Evolutionary conservation across 1,140 invertebrate species (phyloP).

Genomic region (Drosophila bocki): DNA sequence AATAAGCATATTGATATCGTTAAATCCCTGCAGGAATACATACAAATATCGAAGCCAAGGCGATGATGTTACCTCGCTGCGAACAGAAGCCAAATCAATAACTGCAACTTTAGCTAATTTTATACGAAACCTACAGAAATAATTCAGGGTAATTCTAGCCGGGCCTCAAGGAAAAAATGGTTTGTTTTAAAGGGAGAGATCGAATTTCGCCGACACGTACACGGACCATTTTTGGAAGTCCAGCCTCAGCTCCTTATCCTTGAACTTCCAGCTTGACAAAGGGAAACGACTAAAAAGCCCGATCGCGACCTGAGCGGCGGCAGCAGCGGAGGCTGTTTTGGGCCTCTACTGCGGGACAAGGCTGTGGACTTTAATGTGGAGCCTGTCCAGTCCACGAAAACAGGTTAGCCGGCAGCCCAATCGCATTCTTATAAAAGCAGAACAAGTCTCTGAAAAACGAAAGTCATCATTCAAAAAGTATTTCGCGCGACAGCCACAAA

Average conservation of each 20-base stretch:
- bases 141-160: slow-evolving; percentile 64
- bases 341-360: slow-evolving; percentile 34
- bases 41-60: slow-evolving; percentile 16
- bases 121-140: slow-evolving; percentile 28
- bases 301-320: slow-evolving; percentile 38
- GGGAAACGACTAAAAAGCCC: slow-evolving; percentile 51
- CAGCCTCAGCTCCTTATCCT: slow-evolving; percentile 59
- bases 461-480: slow-evolving; percentile 70
- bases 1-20: neutral
- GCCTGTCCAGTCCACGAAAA: slow-evolving; percentile 53
- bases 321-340: slow-evolving; percentile 19
- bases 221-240: slow-evolving; percentile 44
- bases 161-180: slow-evolving; percentile 49
- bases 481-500: slow-evolving; percentile 44
- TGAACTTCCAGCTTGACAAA: slow-evolving; percentile 76
- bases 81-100: slow-evolving; percentile 66
- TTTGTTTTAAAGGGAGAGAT: slow-evolving; percentile 50
- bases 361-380: neutral
- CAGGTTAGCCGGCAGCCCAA: slow-evolving; percentile 62
- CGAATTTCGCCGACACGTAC: slow-evolving; percentile 63
- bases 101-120: slow-evolving; percentile 48
- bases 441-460: slow-evolving; percentile 43
- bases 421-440: slow-evolving; percentile 45
- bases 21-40: slow-evolving; percentile 13
- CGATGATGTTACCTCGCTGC: slow-evolving; percentile 6